Evolutionary conservation across 2,888 invertebrate genomes (phyloP), one percentile per base, ranked within the genome.

Genomic region (Chelonus formosanus): DNA sequence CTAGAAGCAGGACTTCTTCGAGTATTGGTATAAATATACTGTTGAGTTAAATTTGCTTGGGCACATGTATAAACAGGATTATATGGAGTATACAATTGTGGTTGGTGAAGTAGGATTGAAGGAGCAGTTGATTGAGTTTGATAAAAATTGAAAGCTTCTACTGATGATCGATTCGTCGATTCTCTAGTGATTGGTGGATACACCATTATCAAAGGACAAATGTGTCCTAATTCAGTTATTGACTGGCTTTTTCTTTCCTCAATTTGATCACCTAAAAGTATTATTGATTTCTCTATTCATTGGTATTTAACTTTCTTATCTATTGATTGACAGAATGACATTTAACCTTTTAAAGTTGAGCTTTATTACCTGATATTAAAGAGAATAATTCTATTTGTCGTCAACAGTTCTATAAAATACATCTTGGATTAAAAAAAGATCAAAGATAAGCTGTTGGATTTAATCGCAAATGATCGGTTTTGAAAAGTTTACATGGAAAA

Each of bases 131-230:
- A 59, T 36, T 55, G 57, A 20, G 57, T 44, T 45, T 62, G 62
- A 34, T 54, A 55, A 35, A 45, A 32, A 45, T 34, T 20, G n/a
- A 20, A 44, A 3, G 4, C 35, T 45, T 66, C 66, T 8, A 61
- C 56, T 10, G 56, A 43, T 47, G 65, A 66, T 57, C 66, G 66
- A 66, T 50, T 62, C 45, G 52, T 50, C 44, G 66, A 57, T 10
- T 66, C 66, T 20, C 20, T 20, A 20, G 20, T 20, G 8, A 50
- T 44, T 61, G 55, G 44, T 43, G 61, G 61, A 34, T 65, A 65
- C 53, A 65, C 60, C 66, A 66, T 66, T 55, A 60, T 60, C 60
- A 50, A 43, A 4, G 40, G 52, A 60, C 36, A 43, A 32, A 4
- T 50, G 40, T 20, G 20, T 20, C 20, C 20, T 20, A 20, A 20